Conservation (phyloP, 2,113 vertebrate genomes). For the Turnix velox region DNA sequence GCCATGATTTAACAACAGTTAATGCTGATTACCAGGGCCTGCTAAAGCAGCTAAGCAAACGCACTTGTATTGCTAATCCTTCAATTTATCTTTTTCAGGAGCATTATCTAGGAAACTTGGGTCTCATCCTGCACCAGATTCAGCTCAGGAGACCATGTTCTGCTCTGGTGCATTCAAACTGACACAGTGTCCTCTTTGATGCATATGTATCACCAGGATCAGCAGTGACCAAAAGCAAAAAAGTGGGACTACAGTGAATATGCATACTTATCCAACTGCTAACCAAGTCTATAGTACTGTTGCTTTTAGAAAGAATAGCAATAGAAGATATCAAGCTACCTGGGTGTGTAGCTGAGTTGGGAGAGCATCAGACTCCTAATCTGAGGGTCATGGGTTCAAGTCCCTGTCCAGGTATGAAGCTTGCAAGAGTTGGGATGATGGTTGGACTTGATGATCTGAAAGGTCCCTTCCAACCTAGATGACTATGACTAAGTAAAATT, state of each 20-base stretch:
- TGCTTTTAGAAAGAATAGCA: neutral
- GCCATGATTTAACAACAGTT: neutral
- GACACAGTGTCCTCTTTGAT: fast-evolving
- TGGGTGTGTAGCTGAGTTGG: too few species aligned
- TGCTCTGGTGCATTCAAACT: fast-evolving
- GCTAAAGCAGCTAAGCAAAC: neutral
- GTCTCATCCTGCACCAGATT: neutral
- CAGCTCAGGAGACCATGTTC: neutral
- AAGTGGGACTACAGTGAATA: neutral
- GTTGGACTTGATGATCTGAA: too few species aligned
- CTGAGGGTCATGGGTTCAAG: too few species aligned
- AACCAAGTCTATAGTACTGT: fast-evolving
- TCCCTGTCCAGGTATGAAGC: too few species aligned
- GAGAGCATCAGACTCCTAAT: too few species aligned
- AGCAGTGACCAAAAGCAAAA: neutral
- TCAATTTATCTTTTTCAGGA: neutral
- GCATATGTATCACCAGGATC: neutral
- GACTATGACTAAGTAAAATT: neutral
- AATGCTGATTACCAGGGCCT: neutral
- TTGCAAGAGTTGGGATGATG: too few species aligned
- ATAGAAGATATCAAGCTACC: neutral
- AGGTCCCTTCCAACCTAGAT: too few species aligned
- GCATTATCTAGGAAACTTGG: neutral
- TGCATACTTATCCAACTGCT: neutral
- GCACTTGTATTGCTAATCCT: neutral